These are phyloP conservation scores for Agriotes lineatus DNA, from an alignment of 2,888 invertebrate genomes.

Conservation along the genomic window DNA sequence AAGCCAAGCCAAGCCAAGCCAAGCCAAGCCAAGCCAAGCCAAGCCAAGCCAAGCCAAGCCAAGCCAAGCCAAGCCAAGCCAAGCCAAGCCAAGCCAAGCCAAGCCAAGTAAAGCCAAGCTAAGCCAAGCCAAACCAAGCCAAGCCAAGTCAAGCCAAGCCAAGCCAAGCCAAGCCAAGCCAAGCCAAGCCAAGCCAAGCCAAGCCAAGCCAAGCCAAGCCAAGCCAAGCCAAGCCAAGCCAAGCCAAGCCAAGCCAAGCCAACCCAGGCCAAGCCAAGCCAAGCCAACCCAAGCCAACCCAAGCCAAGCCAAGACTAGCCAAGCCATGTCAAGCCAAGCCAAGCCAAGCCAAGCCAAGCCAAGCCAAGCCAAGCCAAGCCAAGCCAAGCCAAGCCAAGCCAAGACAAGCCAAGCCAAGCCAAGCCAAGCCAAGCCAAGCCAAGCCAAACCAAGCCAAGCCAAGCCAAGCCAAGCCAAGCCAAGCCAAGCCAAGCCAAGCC, in stretches of 20 bases:
- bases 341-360: neutral
- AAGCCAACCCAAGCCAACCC: too few species aligned
- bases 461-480: neutral
- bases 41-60: neutral
- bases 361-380: neutral
- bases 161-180: neutral
- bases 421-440: neutral
- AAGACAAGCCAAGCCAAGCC: neutral
- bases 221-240: too few species aligned
- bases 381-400: constrained; percentile 1
- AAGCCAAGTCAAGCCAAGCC: neutral
- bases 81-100: neutral
- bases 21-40: constrained; percentile 1
- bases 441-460: neutral
- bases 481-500: neutral
- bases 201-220: too few species aligned
- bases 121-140: neutral
- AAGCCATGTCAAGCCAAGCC: too few species aligned
- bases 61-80: neutral
- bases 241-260: too few species aligned
- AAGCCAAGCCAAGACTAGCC: too few species aligned
- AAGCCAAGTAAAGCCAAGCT: neutral
- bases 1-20: neutral
- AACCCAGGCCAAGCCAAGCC: too few species aligned
- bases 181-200: too few species aligned